Base-by-base conservation (phyloP, 2,113 vertebrate genomes). In the Bubo bubo region DNA sequence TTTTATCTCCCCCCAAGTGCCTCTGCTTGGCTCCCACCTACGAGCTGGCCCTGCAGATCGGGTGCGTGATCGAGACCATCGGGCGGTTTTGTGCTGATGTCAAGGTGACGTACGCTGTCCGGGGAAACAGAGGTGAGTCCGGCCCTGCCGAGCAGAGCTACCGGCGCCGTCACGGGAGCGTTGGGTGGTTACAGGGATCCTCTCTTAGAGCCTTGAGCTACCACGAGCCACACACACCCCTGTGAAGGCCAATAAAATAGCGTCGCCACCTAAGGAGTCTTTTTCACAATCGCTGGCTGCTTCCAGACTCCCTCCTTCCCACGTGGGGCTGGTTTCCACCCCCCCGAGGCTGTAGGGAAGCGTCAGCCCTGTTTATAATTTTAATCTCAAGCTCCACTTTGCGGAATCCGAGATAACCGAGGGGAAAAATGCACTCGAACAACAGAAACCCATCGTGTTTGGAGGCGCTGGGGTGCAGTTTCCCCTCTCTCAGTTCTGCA, bases 11-110 rank as follows among this genome's bases (percentile, higher is more conserved):
- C 74, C 58, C 18, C 7, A 77, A 98, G 98, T 98, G 98, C 87
- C 98, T 98, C 64, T 98, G 98, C 86, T 64, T 98, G 88, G 97
- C 98, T 85, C 98, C 98, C 52, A 98, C 98, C 64, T 98, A 98
- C 1, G 98, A 98, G 88, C 64, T 98, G 95, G 98, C 98, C 55
- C 91, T 98, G 93, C 98, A 98, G 79, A 98, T 98, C 2, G 98
- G 98, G 37, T 88, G 45, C 4, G 98, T 98, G 55, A 77, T 98
- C 3, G 93, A 98, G 68, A 20, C 43, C 76, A 98, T 98, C 68
- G 98, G 98, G 17, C 96, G 63, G 3, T 98, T 97, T 58, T 98
- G 98, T 58, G 41, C 94, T 2, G 93, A 97, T 50, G 55, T 98
- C 56, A 66, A 77, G 68, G 98, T 98, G 19, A 91, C 89, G 13